Percentiles rank a stretch among this genome's conserved stretches.
Evolutionary conservation across 2,797 vertebrate species (phyloP).

Genomic region (Sarcophilus harrisii): DNA sequence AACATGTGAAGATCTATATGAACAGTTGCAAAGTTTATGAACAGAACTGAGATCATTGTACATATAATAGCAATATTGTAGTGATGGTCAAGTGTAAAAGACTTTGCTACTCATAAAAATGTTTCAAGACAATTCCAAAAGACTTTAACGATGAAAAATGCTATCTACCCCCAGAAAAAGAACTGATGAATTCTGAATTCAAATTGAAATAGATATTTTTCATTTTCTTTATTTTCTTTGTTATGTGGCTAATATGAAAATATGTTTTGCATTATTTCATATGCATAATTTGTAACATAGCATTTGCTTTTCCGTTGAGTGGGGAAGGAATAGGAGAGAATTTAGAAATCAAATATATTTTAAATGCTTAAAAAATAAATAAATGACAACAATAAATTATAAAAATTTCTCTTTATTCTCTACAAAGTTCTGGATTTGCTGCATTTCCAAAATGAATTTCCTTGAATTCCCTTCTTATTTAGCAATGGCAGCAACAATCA

Average conservation of each 20-base stretch:
- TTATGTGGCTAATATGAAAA: neutral
- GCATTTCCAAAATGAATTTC: conserved; percentile 1
- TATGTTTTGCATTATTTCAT: neutral
- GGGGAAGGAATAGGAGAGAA: neutral
- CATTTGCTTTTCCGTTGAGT: neutral
- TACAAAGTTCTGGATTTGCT: neutral
- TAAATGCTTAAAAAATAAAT: neutral
- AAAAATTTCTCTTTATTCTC: conserved; percentile 2
- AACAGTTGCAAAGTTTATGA: neutral
- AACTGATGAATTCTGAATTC: neutral
- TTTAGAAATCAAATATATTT: neutral
- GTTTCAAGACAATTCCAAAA: neutral
- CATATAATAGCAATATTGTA: neutral
- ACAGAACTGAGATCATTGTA: neutral
- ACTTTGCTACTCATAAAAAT: neutral
- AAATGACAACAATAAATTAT: neutral
- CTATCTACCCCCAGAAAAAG: neutral
- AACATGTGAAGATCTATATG: neutral
- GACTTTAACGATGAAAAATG: neutral
- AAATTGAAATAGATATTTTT: neutral
- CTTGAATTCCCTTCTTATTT: neutral
- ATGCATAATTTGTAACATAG: neutral
- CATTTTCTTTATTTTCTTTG: neutral
- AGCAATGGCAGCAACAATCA: neutral
- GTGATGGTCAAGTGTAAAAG: neutral